Evolutionary conservation across 2,797 vertebrate species (phyloP), one percentile per base, ranked within the genome.

Genomic region (Octomys mimax): DNA sequence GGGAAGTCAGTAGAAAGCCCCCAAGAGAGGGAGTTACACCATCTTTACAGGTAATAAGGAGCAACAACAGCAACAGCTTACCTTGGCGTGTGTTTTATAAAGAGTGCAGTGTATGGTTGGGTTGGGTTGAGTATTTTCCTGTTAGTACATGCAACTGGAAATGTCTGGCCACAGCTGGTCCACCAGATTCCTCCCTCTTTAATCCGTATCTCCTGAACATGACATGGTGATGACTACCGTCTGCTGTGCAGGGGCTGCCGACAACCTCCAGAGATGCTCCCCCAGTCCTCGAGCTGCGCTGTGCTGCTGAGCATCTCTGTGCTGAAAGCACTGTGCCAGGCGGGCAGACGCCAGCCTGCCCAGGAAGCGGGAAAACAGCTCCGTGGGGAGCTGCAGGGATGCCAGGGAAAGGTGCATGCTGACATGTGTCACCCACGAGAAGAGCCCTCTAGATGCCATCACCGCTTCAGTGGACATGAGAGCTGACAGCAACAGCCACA

Each of bases 191-290:
- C 10, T 88, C 46, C 26, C 82, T 61, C 66, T 24, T 89, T 59
- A 22, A 70, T n/a, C 8, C 3, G 31, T 24, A 28, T 79, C 46
- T 22, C 68, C 52, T 13, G 14, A 73, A 22, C 5, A 49, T 91
- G 18, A 31, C 6, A 1, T 6, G 4, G 52, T 4, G 33, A 66
- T 1, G 2, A 1, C 36, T 57, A 19, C 52, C 12, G 4, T 57
- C 26, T n/a, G 14, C 64, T 70, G 36, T 46, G 42, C 3, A 22
- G 7, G 21, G 10, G 33, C 31, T 46, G 26, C n/a, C 19, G 39
- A 49, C 33, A 6, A 19, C 71, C 84, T 80, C 11, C 19, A 49
- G 39, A 86, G 71, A 31, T 24, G 62, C 22, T 42, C 0, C 4
- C 7, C 62, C 22, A 42, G 3, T 84, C 31, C 46, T 2, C 57